Base-by-base conservation (phyloP, 1,140 invertebrate species). In the Anoplophora glabripennis region DNA sequence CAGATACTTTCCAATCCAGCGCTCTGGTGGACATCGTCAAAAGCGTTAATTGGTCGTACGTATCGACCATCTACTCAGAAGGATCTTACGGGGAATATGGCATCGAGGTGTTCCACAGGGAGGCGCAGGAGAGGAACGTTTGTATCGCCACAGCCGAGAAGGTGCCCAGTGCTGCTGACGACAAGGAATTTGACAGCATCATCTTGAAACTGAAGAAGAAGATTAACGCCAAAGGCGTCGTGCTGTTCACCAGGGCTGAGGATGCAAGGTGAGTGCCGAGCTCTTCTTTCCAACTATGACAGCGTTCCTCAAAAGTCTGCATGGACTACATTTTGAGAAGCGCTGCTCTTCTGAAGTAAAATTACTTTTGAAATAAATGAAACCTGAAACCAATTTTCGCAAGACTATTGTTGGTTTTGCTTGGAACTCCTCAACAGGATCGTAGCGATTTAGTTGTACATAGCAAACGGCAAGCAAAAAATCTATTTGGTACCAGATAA, bases 31-130 rank as follows among this genome's bases (percentile, higher is more conserved):
- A 90, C 67, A 80, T 92, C 36, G 83, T 93, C 1, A 81, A 84
- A 63, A 81, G 83, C 59, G 84, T 87, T 63, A 90, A 90, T 68
- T 93, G 90, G 90, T 90, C 88, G 0, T 92, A 92, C 68, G 85
- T 92, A 0, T 89, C 88, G 0, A 88, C 88, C 0, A 84, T 92
- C 1, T 85, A 90, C 69, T 88, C 88, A 0, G 88, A 90, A 69
- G 89, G 89, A 75, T 82, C 81, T 36, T 84, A 83, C 62, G 82
- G 82, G 1, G 82, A 83, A 53, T 82, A 82, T 57, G 81, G 81
- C 0, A 83, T 80, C 37, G 84, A 85, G 64, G 84, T 86, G 4
- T 89, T 91, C 66, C 84, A 87, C 44, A 80, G 81, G 42, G 84
- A 84, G 65, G 87, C 86, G 0, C 79, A 76, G 1, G 81, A 82